Base-by-base conservation (phyloP, 2,888 invertebrate genomes). In the Pheosia tremula region DNA sequence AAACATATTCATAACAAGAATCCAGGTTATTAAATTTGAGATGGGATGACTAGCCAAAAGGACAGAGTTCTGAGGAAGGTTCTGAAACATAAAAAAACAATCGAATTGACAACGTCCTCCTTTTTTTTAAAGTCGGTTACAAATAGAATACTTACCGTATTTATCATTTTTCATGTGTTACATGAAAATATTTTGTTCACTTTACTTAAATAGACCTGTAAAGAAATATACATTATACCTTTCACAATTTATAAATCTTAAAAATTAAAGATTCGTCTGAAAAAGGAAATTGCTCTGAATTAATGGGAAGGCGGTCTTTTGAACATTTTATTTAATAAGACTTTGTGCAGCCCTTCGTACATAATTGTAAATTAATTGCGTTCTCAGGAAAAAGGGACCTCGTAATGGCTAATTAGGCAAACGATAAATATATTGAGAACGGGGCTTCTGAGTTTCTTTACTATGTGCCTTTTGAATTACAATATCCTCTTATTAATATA, bases 331-430 rank as follows among this genome's bases (percentile, higher is more conserved):
- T 90, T 91, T 88, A 90, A 90, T 89, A 89, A 89, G 83, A 80
- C 86, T 83, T 79, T 84, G 84, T 86, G 82, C 79, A 87, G 87
- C 87, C 85, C 87, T 88, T 85, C 82, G 86, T 87, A 87, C 85
- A 86, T 91, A 91, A 91, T 91, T 91, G 89, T 89, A 81, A 89
- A 91, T 90, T 90, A 90, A 91, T 90, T 89, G 86, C 84, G 79
- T 82, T 83, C 80, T 81, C 75, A 82, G 75, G 81, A 84, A 85
- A 85, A 83, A 86, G 86, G 85, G 82, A 84, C 84, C 80, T 83
- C 71, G 71, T 86, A 86, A 86, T 85, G 80, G 85, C 80, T 84
- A 85, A 90, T 90, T 89, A 85, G 80, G 80, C 80, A 80, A 85
- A 82, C 87, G 84, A 89, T 88, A 89, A 88, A 87, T 88, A 88